These are phyloP conservation scores for Gryllus bimaculatus DNA, from an alignment of 1,140 invertebrate species.

Conservation along the genomic window DNA sequence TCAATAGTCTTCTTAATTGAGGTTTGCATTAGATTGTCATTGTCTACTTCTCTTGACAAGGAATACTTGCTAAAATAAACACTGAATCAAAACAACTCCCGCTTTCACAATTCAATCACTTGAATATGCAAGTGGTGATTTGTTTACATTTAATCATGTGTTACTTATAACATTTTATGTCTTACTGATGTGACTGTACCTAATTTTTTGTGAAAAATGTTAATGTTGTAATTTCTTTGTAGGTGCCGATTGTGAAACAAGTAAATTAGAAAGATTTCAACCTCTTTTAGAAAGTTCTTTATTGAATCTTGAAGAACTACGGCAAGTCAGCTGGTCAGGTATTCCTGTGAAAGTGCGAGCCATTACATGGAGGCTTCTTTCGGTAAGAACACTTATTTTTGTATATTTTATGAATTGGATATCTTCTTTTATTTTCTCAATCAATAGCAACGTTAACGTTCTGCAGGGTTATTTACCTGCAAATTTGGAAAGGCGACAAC, in stretches of 20 bases:
- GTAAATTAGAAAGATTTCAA: constrained; percentile 75
- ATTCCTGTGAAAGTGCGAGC: constrained; percentile 76
- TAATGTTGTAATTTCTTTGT: background rate
- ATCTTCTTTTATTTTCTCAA: background rate
- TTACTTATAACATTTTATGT: too few species aligned
- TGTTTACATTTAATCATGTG: too few species aligned
- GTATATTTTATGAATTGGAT: constrained; percentile 8
- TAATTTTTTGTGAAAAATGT: too few species aligned
- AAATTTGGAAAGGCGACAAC: constrained; percentile 71
- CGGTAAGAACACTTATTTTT: constrained; percentile 41
- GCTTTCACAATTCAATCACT: too few species aligned
- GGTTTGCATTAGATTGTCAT: too few species aligned
- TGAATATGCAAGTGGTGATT: too few species aligned
- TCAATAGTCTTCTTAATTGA: too few species aligned
- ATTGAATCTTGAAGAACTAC: constrained; percentile 74
- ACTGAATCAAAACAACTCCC: too few species aligned
- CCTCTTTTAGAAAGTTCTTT: constrained; percentile 59
- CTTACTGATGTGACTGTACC: too few species aligned
- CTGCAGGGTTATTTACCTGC: constrained; percentile 80
- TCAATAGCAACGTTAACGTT: background rate
- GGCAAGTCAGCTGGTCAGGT: constrained; percentile 90
- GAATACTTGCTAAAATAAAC: too few species aligned
- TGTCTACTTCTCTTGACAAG: too few species aligned
- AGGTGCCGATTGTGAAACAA: constrained; percentile 47
- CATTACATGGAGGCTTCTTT: constrained; percentile 63